phyloP scores from a whole-genome alignment of 2,113 vertebrate species.

The Anas platyrhynchos region DNA sequence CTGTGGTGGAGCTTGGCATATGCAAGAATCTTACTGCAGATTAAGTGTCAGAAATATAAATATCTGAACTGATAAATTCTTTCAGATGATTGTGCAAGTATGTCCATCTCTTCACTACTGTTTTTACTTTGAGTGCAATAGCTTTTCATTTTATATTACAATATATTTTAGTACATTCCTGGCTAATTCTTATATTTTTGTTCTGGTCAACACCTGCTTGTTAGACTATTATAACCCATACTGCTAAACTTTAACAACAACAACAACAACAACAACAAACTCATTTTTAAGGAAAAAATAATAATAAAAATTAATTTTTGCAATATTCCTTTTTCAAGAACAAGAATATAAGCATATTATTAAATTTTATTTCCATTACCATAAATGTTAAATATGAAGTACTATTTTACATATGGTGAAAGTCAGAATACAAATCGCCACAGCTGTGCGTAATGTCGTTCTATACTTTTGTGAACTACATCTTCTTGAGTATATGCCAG shows the following conservation, averaged over 20 bases:
- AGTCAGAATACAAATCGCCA: not conserved
- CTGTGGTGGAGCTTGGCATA: too few relatives aligned
- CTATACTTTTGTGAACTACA: not conserved
- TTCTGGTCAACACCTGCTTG: not conserved
- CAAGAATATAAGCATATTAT: not conserved
- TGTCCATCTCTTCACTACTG: not conserved
- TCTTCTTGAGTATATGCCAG: slow-evolving; percentile 1
- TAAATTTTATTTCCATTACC: not conserved
- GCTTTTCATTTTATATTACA: not conserved
- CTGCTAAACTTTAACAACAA: not conserved
- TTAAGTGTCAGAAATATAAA: not conserved
- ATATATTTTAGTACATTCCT: not conserved
- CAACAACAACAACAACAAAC: too few relatives aligned
- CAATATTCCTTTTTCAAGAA: not conserved
- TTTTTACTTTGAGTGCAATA: not conserved
- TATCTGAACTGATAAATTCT: not conserved
- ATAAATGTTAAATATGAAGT: slow-evolving; percentile 3
- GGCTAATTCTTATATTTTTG: not conserved
- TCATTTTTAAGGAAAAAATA: not conserved
- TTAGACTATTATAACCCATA: not conserved
- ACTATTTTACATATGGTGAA: not conserved
- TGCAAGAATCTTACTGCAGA: not conserved
- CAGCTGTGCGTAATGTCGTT: not conserved
- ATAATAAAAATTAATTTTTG: not conserved
- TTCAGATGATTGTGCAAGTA: not conserved